Evolutionary conservation across 1,140 invertebrate species (phyloP).

Genomic region (Leptinotarsa texana): DNA sequence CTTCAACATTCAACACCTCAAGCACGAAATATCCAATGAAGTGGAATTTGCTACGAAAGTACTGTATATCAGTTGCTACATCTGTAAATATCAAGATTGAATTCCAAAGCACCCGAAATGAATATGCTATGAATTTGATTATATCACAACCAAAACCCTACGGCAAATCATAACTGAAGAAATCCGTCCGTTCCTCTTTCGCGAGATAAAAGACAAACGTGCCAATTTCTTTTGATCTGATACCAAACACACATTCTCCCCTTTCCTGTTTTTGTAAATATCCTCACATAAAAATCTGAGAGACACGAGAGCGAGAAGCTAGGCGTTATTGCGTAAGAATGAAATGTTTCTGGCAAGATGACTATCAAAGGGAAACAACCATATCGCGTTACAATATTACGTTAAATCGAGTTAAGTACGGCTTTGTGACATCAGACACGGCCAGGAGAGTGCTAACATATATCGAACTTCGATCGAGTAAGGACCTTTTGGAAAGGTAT

Average conservation of each 20-base stretch:
- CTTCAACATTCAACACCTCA: too few species aligned
- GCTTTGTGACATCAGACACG: slow-evolving; percentile 25
- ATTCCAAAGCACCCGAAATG: too few species aligned
- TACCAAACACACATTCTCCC: background rate
- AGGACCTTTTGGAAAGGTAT: background rate
- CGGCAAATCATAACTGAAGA: too few species aligned
- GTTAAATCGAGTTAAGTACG: slow-evolving; percentile 27
- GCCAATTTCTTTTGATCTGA: background rate
- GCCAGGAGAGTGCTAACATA: background rate
- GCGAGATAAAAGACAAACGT: too few species aligned
- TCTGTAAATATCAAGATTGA: too few species aligned
- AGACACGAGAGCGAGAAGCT: background rate
- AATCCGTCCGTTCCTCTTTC: too few species aligned
- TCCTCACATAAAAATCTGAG: background rate
- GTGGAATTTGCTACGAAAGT: too few species aligned
- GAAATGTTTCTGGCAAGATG: slow-evolving; percentile 30
- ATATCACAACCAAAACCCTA: too few species aligned
- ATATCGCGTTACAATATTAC: slow-evolving; percentile 34
- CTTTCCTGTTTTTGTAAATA: background rate
- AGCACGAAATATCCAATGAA: too few species aligned
- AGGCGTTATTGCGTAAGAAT: slow-evolving; percentile 21
- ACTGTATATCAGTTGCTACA: too few species aligned
- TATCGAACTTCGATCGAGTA: background rate
- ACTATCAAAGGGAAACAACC: slow-evolving; percentile 34
- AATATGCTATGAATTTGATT: too few species aligned